Percentiles rank a stretch among this genome's conserved stretches.
These are phyloP conservation scores for Neoaliturus tenellus DNA, from an alignment of 2,888 invertebrate species.

Conservation along the genomic window DNA sequence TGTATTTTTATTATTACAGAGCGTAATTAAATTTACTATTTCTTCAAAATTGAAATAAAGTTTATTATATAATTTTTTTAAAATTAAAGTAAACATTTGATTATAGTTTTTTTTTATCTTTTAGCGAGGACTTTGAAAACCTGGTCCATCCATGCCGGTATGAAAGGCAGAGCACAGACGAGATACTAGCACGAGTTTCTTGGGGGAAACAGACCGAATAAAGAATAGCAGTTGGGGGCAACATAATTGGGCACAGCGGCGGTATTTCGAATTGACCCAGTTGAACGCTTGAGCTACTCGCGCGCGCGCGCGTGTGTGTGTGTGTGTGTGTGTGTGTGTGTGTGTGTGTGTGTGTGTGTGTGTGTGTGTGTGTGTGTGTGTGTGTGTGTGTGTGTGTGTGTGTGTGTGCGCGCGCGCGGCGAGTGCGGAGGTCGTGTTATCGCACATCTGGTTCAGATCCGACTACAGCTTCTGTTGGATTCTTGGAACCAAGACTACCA, in stretches of 20 bases:
- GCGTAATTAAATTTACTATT: no score
- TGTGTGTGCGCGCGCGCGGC: background rate
- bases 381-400: background rate
- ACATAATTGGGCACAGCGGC: constrained; percentile 12
- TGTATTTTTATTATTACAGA: no score
- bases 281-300: background rate
- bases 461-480: constrained; percentile 3
- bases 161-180: background rate
- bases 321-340: no score
- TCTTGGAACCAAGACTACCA: background rate
- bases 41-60: no score
- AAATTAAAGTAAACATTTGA: no score
- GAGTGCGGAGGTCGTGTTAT: background rate
- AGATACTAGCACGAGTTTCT: background rate
- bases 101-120: no score
- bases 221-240: background rate
- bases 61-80: no score
- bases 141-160: no score
- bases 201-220: background rate
- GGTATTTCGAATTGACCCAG: constrained; percentile 26
- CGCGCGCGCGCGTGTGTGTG: no score
- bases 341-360: background rate
- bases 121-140: no score
- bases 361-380: background rate
- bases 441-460: background rate